phyloP scores from a whole-genome alignment of 2,888 invertebrate genomes.

The Sinelater perroti region DNA sequence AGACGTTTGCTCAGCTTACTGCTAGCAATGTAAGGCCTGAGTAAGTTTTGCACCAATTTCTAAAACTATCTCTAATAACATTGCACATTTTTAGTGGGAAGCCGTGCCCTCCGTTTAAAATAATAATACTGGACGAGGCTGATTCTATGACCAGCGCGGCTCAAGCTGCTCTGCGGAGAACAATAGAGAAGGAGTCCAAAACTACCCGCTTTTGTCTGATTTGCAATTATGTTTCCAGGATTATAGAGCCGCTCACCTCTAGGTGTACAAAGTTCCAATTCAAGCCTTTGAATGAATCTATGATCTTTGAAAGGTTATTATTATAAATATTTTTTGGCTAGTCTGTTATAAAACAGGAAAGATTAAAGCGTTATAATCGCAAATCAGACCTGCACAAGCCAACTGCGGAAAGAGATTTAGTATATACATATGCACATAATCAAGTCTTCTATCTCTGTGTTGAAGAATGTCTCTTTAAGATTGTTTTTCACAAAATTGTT shows the following conservation, averaged over 20 bases:
- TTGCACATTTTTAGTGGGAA: constrained; percentile 80
- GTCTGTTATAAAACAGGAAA: too few species aligned
- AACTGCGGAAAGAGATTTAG: too few species aligned
- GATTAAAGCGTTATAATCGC: too few species aligned
- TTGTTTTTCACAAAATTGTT: too few species aligned
- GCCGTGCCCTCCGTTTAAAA: constrained; percentile 93
- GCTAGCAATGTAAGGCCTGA: constrained; percentile 80
- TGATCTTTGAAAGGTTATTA: constrained; percentile 68
- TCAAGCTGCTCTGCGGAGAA: constrained; percentile 94
- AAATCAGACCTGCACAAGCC: too few species aligned
- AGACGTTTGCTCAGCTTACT: constrained; percentile 90
- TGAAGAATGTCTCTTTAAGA: too few species aligned
- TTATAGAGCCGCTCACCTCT: constrained; percentile 97
- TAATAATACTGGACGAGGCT: constrained; percentile 97
- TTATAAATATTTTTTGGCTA: too few species aligned
- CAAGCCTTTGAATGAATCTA: constrained; percentile 82
- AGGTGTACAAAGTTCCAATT: constrained; percentile 98
- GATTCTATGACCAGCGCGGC: constrained; percentile 99
- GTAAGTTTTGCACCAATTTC: constrained; percentile 61
- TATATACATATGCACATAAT: too few species aligned
- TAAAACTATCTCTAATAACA: not conserved
- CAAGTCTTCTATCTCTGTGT: too few species aligned
- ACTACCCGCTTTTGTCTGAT: constrained; percentile 97
- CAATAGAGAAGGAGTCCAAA: constrained; percentile 96
- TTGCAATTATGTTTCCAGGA: constrained; percentile 97